Conservation (phyloP, 1,140 invertebrate species). For the Aphelinus certus region DNA sequence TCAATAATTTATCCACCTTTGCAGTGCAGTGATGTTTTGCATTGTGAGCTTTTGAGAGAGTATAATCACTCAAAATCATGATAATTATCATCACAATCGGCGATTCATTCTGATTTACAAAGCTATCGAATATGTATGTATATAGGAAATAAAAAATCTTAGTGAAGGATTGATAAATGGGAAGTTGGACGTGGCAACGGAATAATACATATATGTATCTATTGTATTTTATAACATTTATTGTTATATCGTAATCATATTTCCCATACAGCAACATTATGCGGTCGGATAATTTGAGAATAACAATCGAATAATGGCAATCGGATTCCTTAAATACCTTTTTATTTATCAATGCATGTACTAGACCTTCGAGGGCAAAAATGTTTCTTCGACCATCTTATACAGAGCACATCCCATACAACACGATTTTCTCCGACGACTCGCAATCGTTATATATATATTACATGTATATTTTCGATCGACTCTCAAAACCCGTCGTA, state of each 20-base stretch:
- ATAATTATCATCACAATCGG: no score
- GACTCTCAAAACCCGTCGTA: not conserved
- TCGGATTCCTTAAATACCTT: not conserved
- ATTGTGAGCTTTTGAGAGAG: no score
- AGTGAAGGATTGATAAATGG: no score
- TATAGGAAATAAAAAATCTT: no score
- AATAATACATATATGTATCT: not conserved
- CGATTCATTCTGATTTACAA: no score
- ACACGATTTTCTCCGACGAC: not conserved
- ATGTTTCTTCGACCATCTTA: not conserved
- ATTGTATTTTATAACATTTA: constrained; percentile 42
- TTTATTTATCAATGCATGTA: constrained; percentile 1
- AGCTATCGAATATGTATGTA: no score
- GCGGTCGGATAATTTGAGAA: constrained; percentile 43
- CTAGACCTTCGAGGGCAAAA: constrained; percentile 7
- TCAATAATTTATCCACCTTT: no score
- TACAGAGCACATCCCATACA: not conserved
- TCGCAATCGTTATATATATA: not conserved
- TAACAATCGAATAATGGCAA: constrained; percentile 44
- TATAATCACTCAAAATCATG: no score
- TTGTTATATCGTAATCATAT: constrained; percentile 41
- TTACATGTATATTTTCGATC: not conserved
- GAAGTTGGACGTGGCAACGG: no score
- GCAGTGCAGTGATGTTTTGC: no score
- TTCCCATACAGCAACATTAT: constrained; percentile 43